Conservation (phyloP, 1,140 invertebrate genomes). For the Onthophagus taurus region DNA sequence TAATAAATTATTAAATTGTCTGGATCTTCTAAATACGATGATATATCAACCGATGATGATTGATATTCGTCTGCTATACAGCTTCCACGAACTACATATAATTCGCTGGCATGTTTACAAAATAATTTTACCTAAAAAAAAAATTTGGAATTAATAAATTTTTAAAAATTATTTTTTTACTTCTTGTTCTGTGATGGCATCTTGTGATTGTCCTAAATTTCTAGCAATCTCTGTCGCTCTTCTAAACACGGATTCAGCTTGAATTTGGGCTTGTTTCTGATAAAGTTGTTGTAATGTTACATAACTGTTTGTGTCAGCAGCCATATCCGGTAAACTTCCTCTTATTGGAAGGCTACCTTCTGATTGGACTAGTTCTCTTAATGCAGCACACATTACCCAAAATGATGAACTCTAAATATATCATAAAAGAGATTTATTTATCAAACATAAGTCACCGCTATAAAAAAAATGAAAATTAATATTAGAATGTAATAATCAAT, state of each 20-base stretch:
- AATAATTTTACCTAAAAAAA: conserved; percentile 54
- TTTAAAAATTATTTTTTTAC: conserved; percentile 27
- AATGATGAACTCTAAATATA: conserved; percentile 63
- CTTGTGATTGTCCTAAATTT: conserved; percentile 61
- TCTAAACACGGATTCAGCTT: conserved; percentile 72
- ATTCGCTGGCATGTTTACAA: conserved; percentile 73
- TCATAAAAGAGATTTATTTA: neutral
- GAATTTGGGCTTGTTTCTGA: conserved; percentile 69
- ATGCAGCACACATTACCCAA: conserved; percentile 87
- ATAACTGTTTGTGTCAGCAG: conserved; percentile 87
- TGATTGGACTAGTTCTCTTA: conserved; percentile 81
- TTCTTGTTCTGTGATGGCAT: conserved; percentile 65
- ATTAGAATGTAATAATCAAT: too few relatives aligned
- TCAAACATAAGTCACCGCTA: conserved; percentile 8
- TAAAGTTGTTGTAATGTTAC: conserved; percentile 86
- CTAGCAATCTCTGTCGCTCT: conserved; percentile 71
- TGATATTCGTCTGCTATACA: conserved; percentile 71
- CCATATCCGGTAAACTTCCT: conserved; percentile 97
- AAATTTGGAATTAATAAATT: neutral
- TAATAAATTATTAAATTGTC: conserved; percentile 86
- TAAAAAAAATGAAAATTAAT: too few relatives aligned
- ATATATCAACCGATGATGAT: conserved; percentile 26
- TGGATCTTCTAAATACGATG: conserved; percentile 55
- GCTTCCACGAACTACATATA: conserved; percentile 70
- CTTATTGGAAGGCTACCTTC: conserved; percentile 80